These are phyloP conservation scores for Neomorphus geoffroyi DNA, from an alignment of 2,797 vertebrate species.

Conservation along the genomic window DNA sequence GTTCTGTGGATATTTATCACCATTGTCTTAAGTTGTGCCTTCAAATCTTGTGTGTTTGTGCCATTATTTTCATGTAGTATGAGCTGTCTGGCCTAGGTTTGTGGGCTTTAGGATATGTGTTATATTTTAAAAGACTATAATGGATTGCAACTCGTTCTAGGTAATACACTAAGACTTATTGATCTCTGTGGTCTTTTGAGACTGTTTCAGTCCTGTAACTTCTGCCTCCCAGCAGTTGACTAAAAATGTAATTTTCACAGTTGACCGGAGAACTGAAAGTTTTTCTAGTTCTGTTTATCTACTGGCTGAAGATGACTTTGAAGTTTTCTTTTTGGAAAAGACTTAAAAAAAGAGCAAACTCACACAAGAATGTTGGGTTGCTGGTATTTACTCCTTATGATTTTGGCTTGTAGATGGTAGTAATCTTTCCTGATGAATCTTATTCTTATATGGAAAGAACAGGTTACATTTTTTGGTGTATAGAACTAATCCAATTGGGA, in stretches of 20 bases:
- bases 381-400: not conserved
- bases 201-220: not conserved
- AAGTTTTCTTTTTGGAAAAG: not conserved
- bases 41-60: not conserved
- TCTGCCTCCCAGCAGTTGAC: not conserved
- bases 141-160: not conserved
- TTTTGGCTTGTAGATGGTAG: not conserved
- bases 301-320: not conserved
- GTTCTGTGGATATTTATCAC: not conserved
- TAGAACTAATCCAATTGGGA: not conserved
- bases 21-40: not conserved
- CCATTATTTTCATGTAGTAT: not conserved
- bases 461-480: not conserved
- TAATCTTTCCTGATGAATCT: not conserved
- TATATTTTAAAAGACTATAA: not conserved
- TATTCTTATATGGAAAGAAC: not conserved
- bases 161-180: not conserved
- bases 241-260: not conserved
- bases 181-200: not conserved
- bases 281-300: not conserved
- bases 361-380: not conserved
- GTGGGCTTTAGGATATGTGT: accelerated
- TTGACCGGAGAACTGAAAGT: not conserved
- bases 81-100: not conserved
- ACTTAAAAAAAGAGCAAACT: not conserved